Evolutionary conservation across 2,888 invertebrate genomes (phyloP).

Genomic region (Cheilosia vernalis): DNA sequence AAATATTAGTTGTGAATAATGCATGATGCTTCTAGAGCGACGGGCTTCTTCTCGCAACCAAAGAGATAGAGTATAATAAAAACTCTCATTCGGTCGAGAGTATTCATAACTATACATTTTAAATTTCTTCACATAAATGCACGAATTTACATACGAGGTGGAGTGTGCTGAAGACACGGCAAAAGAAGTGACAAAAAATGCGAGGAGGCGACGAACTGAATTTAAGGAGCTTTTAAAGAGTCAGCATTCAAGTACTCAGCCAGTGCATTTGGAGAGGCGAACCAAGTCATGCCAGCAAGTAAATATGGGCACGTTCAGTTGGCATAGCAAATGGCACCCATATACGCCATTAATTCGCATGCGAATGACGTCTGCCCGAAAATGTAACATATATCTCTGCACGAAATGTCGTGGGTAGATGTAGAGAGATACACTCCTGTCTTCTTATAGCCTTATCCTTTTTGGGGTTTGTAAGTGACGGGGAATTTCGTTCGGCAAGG

Average conservation of each 20-base stretch:
- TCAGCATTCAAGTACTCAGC: conserved; percentile 9
- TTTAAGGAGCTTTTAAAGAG: conserved; percentile 54
- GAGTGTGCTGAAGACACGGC: conserved; percentile 25
- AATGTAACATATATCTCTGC: conserved; percentile 54
- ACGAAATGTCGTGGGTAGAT: not conserved
- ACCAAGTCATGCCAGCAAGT: conserved; percentile 39
- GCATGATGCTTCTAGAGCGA: conserved; percentile 65
- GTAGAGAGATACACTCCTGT: conserved; percentile 4
- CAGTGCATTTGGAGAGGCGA: conserved; percentile 4
- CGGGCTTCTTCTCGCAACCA: conserved; percentile 36
- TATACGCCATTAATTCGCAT: conserved; percentile 32
- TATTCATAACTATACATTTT: conserved; percentile 74
- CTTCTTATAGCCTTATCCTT: conserved; percentile 51
- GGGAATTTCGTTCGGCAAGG: conserved; percentile 18
- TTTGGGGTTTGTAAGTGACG: conserved; percentile 20
- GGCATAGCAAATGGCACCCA: conserved; percentile 8
- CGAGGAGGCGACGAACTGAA: conserved; percentile 18
- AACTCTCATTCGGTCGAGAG: conserved; percentile 34
- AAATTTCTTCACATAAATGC: conserved; percentile 72
- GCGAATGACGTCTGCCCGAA: conserved; percentile 69
- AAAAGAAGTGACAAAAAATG: not conserved
- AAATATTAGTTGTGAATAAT: conserved; percentile 74
- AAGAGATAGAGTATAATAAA: conserved; percentile 48
- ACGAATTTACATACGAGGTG: conserved; percentile 55
- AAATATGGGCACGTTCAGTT: conserved; percentile 50